A percentile compares a stretch with the other conserved stretches of the same genome.
phyloP scores from a whole-genome alignment of 2,888 invertebrate species.

The Drosophila lacicola region DNA sequence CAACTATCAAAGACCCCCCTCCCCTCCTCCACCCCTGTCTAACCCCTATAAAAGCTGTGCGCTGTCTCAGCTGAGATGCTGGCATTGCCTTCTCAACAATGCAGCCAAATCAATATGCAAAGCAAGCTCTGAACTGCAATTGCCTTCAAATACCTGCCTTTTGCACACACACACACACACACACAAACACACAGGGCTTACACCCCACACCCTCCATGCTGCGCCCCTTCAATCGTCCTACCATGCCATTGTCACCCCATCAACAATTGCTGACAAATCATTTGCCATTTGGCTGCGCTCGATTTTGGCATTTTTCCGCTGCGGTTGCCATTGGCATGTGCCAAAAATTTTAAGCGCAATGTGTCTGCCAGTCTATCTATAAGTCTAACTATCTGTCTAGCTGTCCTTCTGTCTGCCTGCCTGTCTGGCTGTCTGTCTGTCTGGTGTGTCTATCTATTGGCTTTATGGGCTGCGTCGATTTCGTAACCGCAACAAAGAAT shows the following conservation, averaged over 20 bases:
- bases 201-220: neutral
- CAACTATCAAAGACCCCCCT: neutral
- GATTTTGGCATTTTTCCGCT: constrained; percentile 70
- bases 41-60: neutral
- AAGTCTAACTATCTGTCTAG: constrained; percentile 7
- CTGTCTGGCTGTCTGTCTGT: constrained; percentile 14
- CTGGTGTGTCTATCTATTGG: constrained; percentile 17
- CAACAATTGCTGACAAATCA: constrained; percentile 78
- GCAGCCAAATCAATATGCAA: constrained; percentile 59
- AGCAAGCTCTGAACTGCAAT: constrained; percentile 48
- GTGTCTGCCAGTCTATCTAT: constrained; percentile 51
- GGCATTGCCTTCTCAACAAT: constrained; percentile 22
- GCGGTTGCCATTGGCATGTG: constrained; percentile 78
- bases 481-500: constrained; percentile 73
- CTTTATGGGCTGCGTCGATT: constrained; percentile 55
- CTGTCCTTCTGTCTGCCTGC: constrained; percentile 13
- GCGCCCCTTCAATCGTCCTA: neutral
- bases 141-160: constrained; percentile 35
- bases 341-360: constrained; percentile 69
- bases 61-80: constrained; percentile 24
- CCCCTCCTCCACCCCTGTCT: no score
- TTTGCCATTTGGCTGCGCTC: constrained; percentile 73
- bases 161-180: constrained; percentile 4
- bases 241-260: constrained; percentile 49
- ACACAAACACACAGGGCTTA: neutral